phyloP scores from a whole-genome alignment of 2,113 vertebrate genomes.

The Oryzias celebensis region DNA sequence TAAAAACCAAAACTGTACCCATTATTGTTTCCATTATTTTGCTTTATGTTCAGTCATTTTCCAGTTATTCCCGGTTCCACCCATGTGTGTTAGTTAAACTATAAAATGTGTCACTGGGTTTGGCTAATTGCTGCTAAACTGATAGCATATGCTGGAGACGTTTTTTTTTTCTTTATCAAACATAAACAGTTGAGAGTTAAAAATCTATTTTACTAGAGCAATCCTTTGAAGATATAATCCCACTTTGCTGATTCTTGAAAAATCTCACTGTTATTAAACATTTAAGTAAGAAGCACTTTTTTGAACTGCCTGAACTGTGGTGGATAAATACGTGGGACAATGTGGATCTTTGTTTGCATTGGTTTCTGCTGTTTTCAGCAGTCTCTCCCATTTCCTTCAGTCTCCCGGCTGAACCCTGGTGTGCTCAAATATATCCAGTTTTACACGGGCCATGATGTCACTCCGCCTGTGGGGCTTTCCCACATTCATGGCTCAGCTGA shows the following conservation, averaged over 20 bases:
- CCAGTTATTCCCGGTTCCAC: conserved; percentile 43
- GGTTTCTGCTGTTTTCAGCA: conserved; percentile 44
- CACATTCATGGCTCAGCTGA: conserved; percentile 71
- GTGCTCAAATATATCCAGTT: conserved; percentile 57
- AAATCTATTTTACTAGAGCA: neutral
- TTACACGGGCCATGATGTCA: conserved; percentile 66
- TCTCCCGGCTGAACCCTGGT: conserved; percentile 62
- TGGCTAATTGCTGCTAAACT: conserved; percentile 39
- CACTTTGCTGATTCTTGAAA: neutral
- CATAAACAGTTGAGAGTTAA: conserved; percentile 4
- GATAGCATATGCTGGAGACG: conserved; percentile 33
- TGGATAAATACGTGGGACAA: neutral
- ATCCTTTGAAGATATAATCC: neutral
- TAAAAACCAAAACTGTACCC: conserved; percentile 16
- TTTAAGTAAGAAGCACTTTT: neutral
- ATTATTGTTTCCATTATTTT: conserved; percentile 46
- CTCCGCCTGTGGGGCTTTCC: conserved; percentile 68
- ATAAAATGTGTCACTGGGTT: conserved; percentile 47
- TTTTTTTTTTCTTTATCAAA: conserved; percentile 1
- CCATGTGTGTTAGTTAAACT: conserved; percentile 27
- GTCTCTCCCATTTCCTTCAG: conserved; percentile 43
- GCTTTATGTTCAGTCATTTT: conserved; percentile 28
- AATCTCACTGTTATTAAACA: neutral
- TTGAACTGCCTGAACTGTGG: neutral
- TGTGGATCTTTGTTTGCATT: conserved; percentile 31